Percentiles rank a stretch among this genome's conserved stretches.
These are phyloP conservation scores for Teleogryllus occipitalis DNA, from an alignment of 1,140 invertebrate genomes.

Conservation along the genomic window DNA sequence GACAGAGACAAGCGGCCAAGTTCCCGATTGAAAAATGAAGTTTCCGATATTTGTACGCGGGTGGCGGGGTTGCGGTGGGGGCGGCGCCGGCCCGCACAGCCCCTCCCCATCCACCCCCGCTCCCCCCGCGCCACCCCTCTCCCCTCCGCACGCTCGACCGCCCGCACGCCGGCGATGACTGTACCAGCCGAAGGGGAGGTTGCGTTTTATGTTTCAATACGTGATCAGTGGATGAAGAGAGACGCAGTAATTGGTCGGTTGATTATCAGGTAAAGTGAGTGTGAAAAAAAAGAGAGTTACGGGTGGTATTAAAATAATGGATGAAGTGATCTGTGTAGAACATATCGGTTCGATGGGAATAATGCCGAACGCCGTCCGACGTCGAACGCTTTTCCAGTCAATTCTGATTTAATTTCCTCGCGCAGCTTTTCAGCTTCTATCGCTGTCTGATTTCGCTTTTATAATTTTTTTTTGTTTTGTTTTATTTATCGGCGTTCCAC, in stretches of 20 bases:
- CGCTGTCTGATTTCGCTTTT: background rate
- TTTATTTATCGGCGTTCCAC: background rate
- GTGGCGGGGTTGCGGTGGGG: background rate
- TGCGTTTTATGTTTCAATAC: conserved; percentile 1
- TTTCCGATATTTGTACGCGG: conserved; percentile 1
- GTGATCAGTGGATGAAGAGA: background rate
- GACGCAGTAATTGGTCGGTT: background rate
- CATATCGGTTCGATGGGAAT: background rate
- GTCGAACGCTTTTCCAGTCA: background rate
- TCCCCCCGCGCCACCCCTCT: background rate
- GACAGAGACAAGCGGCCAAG: background rate
- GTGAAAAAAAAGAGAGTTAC: background rate
- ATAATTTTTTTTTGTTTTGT: background rate
- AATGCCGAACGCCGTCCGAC: background rate
- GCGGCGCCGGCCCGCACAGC: background rate
- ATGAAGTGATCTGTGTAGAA: background rate
- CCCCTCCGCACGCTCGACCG: no score
- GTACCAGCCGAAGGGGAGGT: background rate
- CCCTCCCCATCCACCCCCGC: no score
- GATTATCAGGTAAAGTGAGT: conserved; percentile 4
- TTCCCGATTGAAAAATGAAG: conserved; percentile 1
- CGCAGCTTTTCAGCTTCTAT: background rate
- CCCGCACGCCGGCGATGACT: background rate
- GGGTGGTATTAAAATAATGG: background rate
- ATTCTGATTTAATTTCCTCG: background rate